Conservation (phyloP, 2,797 vertebrate genomes). For the Sebastes diploproa region DNA sequence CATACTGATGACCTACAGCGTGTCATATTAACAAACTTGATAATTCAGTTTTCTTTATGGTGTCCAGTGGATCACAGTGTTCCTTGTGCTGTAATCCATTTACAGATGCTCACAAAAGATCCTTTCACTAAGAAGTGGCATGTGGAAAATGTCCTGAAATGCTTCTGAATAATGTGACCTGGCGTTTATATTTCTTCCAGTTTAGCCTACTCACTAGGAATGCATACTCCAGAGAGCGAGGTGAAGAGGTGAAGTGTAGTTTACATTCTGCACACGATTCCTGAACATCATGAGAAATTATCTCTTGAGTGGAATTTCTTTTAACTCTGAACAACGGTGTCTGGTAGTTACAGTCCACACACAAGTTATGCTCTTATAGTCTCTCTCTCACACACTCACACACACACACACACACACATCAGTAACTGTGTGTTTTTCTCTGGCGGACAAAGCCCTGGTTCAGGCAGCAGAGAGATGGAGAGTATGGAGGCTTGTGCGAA, state of each 20-base stretch:
- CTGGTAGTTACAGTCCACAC: slow-evolving; percentile 18
- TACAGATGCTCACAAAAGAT: not conserved
- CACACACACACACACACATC: slow-evolving; percentile 11
- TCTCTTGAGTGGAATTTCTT: not conserved
- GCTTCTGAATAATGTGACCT: slow-evolving; percentile 13
- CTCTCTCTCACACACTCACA: slow-evolving; percentile 5
- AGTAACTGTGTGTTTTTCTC: slow-evolving; percentile 34
- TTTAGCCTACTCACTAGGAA: not conserved
- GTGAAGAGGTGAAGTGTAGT: not conserved
- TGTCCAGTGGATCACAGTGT: not conserved
- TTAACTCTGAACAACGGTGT: not conserved
- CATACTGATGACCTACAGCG: not conserved
- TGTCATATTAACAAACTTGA: not conserved
- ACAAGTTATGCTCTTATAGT: not conserved
- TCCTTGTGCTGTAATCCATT: not conserved
- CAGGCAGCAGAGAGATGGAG: slow-evolving; percentile 10
- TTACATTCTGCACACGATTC: not conserved
- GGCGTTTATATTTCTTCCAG: not conserved
- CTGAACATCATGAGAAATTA: not conserved
- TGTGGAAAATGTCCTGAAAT: slow-evolving; percentile 3
- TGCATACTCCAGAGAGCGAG: not conserved
- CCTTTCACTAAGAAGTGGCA: not conserved
- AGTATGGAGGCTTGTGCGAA: slow-evolving; percentile 21
- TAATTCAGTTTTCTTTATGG: slow-evolving; percentile 5
- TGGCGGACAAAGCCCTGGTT: slow-evolving; percentile 52